A percentile compares a stretch with the other conserved stretches of the same genome.
These are phyloP conservation scores for Diceros bicornis DNA, from an alignment of 2,797 vertebrate species.

Conservation along the genomic window DNA sequence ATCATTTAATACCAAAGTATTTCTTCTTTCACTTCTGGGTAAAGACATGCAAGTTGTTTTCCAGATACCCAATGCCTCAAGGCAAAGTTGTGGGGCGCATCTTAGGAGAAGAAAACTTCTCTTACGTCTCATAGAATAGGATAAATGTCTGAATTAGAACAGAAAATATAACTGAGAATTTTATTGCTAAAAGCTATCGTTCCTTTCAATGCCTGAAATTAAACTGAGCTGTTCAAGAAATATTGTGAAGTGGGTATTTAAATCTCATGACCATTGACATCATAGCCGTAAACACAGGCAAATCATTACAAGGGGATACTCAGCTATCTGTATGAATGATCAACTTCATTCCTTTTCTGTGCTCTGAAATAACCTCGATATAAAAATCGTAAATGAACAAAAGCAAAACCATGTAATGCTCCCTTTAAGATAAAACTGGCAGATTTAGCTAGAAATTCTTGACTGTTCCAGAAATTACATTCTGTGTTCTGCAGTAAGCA, in stretches of 20 bases:
- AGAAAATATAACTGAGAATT: neutral
- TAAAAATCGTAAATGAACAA: slow-evolving; percentile 28
- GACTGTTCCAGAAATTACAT: slow-evolving; percentile 64
- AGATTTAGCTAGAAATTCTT: slow-evolving; percentile 69
- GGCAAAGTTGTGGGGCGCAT: neutral
- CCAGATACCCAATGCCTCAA: neutral
- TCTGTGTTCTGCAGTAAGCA: slow-evolving; percentile 41
- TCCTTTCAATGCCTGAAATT: slow-evolving; percentile 30
- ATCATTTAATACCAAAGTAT: slow-evolving; percentile 37
- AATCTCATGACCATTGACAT: neutral
- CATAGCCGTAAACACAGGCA: neutral
- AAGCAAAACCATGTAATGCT: slow-evolving; percentile 26
- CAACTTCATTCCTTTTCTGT: neutral
- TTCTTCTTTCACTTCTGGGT: slow-evolving; percentile 41
- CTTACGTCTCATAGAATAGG: neutral
- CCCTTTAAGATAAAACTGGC: slow-evolving; percentile 74
- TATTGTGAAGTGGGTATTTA: neutral
- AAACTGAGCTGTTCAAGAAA: neutral
- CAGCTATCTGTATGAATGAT: neutral
- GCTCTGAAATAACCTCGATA: slow-evolving; percentile 15
- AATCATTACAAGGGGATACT: neutral
- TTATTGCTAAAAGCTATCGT: slow-evolving; percentile 39
- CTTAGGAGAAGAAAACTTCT: slow-evolving; percentile 12
- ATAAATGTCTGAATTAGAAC: slow-evolving; percentile 10
- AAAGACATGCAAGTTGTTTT: slow-evolving; percentile 41